Evolutionary conservation across 2,113 vertebrate species (phyloP).

Genomic region (Mystacornis crossleyi): DNA sequence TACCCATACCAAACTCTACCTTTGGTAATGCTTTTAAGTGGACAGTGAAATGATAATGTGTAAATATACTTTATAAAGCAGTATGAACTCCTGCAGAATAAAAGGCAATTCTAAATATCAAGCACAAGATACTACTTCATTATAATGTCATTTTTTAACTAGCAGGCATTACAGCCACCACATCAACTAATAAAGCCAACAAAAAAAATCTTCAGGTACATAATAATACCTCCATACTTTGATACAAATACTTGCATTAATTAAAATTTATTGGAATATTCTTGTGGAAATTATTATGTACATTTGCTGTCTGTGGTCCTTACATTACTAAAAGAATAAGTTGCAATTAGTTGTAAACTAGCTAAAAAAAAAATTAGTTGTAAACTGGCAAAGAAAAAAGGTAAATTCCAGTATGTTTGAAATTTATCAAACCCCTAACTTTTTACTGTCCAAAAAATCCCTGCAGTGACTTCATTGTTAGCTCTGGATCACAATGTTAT

Average conservation of each 20-base stretch:
- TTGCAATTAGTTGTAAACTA: not conserved
- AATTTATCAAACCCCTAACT: not conserved
- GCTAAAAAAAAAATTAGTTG: not conserved
- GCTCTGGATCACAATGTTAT: not conserved
- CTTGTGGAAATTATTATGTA: not conserved
- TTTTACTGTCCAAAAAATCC: not conserved
- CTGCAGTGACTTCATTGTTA: not conserved
- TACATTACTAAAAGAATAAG: not conserved
- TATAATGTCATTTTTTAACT: not conserved
- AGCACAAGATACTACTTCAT: not conserved
- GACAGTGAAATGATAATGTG: not conserved
- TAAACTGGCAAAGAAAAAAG: not conserved
- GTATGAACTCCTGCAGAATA: not conserved
- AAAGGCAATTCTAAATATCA: not conserved
- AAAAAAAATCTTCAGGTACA: not conserved
- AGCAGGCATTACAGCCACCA: not conserved
- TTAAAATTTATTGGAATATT: not conserved
- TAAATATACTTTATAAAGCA: not conserved
- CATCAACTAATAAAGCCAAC: not conserved
- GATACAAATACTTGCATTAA: not conserved
- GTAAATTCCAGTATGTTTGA: not conserved
- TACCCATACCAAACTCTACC: not conserved
- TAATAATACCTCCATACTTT: not conserved
- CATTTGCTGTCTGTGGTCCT: not conserved
- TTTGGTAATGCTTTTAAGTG: not conserved